Evolutionary conservation across 2,888 invertebrate species (phyloP), one percentile per base, ranked within the genome.

Genomic region (Zele albiditarsus): DNA sequence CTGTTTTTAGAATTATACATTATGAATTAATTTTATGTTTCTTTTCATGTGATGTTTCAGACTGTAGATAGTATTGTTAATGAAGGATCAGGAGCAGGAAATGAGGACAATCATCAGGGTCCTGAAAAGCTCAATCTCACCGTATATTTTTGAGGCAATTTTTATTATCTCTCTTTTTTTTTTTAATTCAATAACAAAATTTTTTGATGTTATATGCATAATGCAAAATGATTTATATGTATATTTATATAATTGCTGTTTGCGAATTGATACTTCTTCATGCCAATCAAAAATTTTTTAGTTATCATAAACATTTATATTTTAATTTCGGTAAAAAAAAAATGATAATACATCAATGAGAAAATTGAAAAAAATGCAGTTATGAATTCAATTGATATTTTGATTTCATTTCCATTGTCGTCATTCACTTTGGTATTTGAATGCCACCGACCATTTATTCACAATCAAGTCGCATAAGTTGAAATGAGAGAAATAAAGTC

Each of bases 41-140:
- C 74, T 79, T 71, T 76, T 49, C 74, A 80, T 80, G 5, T 6
- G 4, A n/a, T 46, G 20, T 53, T 79, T 31, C 77, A 91, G 91
- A 91, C 90, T 82, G 91, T 90, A 71, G 91, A 90, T 76, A 91
- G 90, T 81, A 20, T 58, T 25, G 89, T 90, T 38, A 91, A 91
- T 79, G 90, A 90, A 74, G 84, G 90, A 20, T 89, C 90, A 71
- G 90, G 90, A 82, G 87, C 90, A 31, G 90, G 90, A 78, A 84
- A 85, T 65, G 83, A 83, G 68, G 83, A 81, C 72, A 85, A 82
- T 73, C 85, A 84, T 78, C 72, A 85, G 80, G 81, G 89, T 84
- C 90, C 90, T 74, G 93, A 93, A 80, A 92, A 93, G 87, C 92
- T 93, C 88, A 93, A 93, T 89, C 91, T 94, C 84, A 94, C 94